Evolutionary conservation across 2,113 vertebrate genomes (phyloP).

Genomic region (Silurus meridionalis): DNA sequence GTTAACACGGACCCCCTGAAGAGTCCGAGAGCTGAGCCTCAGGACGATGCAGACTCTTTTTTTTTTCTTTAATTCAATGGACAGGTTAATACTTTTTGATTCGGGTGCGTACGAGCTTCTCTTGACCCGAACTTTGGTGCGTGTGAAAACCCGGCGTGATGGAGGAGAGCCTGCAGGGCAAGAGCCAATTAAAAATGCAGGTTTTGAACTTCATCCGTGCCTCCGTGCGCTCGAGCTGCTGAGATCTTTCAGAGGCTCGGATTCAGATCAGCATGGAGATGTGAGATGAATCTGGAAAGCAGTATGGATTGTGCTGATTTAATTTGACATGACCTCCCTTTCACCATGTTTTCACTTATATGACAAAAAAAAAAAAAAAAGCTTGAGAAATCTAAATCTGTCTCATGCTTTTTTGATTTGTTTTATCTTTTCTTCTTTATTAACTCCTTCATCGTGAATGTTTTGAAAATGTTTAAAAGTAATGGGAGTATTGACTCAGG

Average conservation of each 20-base stretch:
- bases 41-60: background rate
- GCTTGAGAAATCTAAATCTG: background rate
- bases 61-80: background rate
- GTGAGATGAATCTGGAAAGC: background rate
- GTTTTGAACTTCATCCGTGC: constrained; percentile 23
- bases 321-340: background rate
- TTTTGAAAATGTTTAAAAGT: background rate
- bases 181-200: constrained; percentile 50
- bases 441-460: background rate
- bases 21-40: background rate
- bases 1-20: background rate
- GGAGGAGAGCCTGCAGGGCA: constrained; percentile 35
- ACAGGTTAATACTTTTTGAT: background rate
- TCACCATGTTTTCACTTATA: background rate
- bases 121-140: constrained; percentile 32
- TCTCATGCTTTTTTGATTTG: background rate
- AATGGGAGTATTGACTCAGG: background rate
- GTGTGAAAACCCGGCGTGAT: constrained; percentile 8
- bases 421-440: no score
- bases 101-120: background rate
- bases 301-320: background rate
- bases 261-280: background rate
- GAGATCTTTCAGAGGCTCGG: constrained; percentile 16
- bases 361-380: background rate
- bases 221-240: background rate